Conservation (phyloP, 2,113 vertebrate species). For the Gymnobelideus leadbeateri region DNA sequence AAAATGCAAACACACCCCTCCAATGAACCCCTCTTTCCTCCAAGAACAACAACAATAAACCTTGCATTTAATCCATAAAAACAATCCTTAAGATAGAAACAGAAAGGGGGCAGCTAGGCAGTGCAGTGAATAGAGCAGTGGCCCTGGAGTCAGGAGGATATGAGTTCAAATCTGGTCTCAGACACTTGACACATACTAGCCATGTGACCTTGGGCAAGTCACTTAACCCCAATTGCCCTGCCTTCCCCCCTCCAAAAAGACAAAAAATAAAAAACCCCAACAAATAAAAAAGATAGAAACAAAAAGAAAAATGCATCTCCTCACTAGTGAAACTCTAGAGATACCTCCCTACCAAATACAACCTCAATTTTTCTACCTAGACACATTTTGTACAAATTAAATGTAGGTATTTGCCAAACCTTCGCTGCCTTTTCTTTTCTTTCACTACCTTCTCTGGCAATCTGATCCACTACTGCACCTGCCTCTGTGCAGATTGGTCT, state of each 20-base stretch:
- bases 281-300: neutral
- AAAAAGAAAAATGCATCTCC: slow-evolving; percentile 44
- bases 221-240: too few relatives aligned
- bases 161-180: too few relatives aligned
- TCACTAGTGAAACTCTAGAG: slow-evolving; percentile 33
- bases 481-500: neutral
- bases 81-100: slow-evolving; percentile 31
- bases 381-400: slow-evolving; percentile 5
- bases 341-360: neutral
- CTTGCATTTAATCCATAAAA: slow-evolving; percentile 6
- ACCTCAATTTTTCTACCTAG: slow-evolving; percentile 30
- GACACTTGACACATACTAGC: too few relatives aligned
- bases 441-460: neutral
- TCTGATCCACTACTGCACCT: neutral
- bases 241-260: too few relatives aligned
- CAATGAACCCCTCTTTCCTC: neutral
- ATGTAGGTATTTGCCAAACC: neutral
- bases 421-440: neutral
- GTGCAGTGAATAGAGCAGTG: too few relatives aligned
- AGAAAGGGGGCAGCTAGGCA: neutral
- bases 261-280: too few relatives aligned
- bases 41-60: slow-evolving; percentile 62
- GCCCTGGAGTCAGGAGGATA: too few relatives aligned
- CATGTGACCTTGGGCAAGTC: too few relatives aligned
- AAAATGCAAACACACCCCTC: neutral